Conservation (phyloP, 2,888 invertebrate species). For the Chydorus sphaericus region DNA sequence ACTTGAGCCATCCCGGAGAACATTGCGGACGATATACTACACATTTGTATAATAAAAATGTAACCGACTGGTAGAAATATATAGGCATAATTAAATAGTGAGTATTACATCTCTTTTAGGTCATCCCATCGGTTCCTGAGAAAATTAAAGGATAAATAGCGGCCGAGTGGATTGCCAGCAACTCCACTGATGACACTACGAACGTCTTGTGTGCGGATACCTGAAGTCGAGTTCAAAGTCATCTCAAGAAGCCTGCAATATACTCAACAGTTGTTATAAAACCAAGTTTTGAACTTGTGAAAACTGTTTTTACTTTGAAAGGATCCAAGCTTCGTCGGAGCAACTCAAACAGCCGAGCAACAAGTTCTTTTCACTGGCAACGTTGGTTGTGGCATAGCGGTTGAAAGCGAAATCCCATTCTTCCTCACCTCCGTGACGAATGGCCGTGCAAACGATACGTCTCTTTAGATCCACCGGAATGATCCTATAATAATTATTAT, state of each 20-base stretch:
- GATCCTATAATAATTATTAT: neutral
- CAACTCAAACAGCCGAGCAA: slow-evolving; percentile 69
- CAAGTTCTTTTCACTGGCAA: slow-evolving; percentile 66
- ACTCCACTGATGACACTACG: slow-evolving; percentile 60
- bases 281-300: neutral
- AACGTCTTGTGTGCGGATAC: slow-evolving; percentile 69
- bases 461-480: slow-evolving; percentile 56
- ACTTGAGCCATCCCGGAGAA: neutral
- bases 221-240: slow-evolving; percentile 52
- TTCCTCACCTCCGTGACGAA: slow-evolving; percentile 60
- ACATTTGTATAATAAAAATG: no score
- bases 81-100: no score
- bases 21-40: no score
- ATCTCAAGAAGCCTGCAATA: slow-evolving; percentile 51
- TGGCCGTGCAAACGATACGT: slow-evolving; percentile 74
- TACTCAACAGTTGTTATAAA: neutral
- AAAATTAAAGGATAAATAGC: slow-evolving; percentile 61
- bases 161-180: slow-evolving; percentile 58
- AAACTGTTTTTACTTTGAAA: slow-evolving; percentile 39
- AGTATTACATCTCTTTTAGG: slow-evolving; percentile 55
- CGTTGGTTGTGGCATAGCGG: slow-evolving; percentile 53
- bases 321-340: slow-evolving; percentile 63
- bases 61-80: neutral
- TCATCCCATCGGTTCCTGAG: slow-evolving; percentile 59
- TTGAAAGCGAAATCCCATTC: slow-evolving; percentile 86